Percentiles rank a stretch among this genome's conserved stretches.
phyloP scores from a whole-genome alignment of 1,140 invertebrate genomes.

The Neodiprion lecontei region DNA sequence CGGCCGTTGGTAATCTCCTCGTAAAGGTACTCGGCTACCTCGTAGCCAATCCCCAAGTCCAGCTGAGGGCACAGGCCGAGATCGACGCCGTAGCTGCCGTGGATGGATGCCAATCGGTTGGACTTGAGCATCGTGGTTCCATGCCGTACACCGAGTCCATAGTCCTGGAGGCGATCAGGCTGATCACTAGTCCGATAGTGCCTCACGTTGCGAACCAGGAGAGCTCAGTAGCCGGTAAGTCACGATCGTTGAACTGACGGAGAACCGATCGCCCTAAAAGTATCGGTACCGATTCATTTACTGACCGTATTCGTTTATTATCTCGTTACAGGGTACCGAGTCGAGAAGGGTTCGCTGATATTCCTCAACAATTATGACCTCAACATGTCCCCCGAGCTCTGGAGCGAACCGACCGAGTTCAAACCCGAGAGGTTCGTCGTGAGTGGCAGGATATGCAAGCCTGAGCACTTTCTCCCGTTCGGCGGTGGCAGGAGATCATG shows the following conservation, averaged over 20 bases:
- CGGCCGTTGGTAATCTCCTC: constrained; percentile 84
- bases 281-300: too few species aligned
- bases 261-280: not conserved
- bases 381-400: constrained; percentile 77
- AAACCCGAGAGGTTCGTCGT: constrained; percentile 75
- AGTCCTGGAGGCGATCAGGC: constrained; percentile 78
- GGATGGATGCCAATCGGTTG: constrained; percentile 61
- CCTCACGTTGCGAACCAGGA: constrained; percentile 86
- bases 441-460: constrained; percentile 63
- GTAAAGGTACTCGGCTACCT: constrained; percentile 77
- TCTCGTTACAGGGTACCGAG: constrained; percentile 64
- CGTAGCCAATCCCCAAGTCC: constrained; percentile 69
- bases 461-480: constrained; percentile 84
- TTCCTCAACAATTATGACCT: constrained; percentile 90
- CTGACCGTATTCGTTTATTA: not conserved
- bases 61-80: constrained; percentile 72
- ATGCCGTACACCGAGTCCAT: constrained; percentile 87
- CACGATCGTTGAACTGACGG: constrained; percentile 1
- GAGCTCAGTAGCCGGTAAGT: constrained; percentile 70
- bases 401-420: constrained; percentile 63
- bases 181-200: constrained; percentile 87
- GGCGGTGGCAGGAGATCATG: constrained; percentile 87
- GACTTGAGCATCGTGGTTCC: constrained; percentile 69
- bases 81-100: constrained; percentile 68
- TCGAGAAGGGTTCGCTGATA: constrained; percentile 82